Evolutionary conservation across 2,113 vertebrate genomes (phyloP), one percentile per base, ranked within the genome.

Genomic region (Collichthys lucidus): DNA sequence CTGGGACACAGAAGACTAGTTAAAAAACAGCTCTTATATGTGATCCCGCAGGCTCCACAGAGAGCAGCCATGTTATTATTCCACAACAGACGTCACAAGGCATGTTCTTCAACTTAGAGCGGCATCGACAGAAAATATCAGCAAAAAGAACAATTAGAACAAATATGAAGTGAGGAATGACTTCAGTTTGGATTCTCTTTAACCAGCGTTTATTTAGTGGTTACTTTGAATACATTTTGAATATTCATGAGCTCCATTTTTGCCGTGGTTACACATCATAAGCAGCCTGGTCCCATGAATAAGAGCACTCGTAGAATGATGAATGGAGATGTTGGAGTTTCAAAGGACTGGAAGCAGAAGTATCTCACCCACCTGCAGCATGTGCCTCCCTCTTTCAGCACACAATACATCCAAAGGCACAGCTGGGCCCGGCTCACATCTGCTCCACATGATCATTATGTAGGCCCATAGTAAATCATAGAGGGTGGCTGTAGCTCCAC

Each of bases 401-500:
- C 19, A 8, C 73, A 29, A 62, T 4, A 12, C 40, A 80, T 76
- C 60, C 31, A 35, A n/a, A 62, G 24, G 29, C 46, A 66, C 70
- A 75, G 70, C 79, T 71, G 35, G 20, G 47, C 65, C 11, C 9
- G 17, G 60, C 68, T 74, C 53, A 67, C 77, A 84, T 74, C 74
- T 67, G 60, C 65, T 86, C 60, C 24, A 71, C 80, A 66, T 72
- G 66, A 73, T 80, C 62, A 72, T 87, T 68, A 80, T 35, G 52
- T 46, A 26, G 71, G 53, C 14, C 29, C 73, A 11, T 17, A 14
- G 11, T 86, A 49, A 74, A 73, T 70, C 52, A 74, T 44, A n/a
- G 24, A 63, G 68, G 57, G 63, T 47, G 57, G 31, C 57, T 64
- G 50, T 52, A 60, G 69, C 72, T 56, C n/a, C 72, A 57, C 29